These are phyloP conservation scores for Natator depressus DNA, from an alignment of 2,113 vertebrate species.

Conservation along the genomic window DNA sequence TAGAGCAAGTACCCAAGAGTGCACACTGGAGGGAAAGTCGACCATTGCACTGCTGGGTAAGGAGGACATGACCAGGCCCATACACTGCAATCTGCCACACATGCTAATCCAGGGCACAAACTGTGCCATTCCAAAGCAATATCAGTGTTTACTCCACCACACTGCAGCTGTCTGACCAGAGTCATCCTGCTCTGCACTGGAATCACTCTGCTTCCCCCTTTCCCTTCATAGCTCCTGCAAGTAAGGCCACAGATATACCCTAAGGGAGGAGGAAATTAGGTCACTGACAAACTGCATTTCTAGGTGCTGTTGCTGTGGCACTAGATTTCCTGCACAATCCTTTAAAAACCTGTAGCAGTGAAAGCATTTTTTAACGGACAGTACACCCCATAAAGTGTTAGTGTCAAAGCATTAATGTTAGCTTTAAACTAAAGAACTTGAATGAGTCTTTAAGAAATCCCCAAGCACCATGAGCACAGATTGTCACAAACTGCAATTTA, in stretches of 20 bases:
- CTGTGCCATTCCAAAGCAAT: not conserved
- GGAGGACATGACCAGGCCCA: fast-evolving
- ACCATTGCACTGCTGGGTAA: not conserved
- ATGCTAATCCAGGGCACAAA: not conserved
- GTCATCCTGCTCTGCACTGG: not conserved
- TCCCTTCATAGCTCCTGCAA: not conserved
- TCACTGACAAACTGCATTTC: not conserved
- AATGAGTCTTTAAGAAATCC: not conserved
- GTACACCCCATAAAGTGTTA: not conserved
- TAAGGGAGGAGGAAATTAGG: not conserved
- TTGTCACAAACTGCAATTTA: not conserved
- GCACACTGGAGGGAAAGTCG: not conserved
- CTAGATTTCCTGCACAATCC: not conserved
- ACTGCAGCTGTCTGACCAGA: fast-evolving
- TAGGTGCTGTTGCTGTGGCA: not conserved
- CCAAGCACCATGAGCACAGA: not conserved
- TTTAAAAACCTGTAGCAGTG: not conserved
- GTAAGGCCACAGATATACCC: not conserved
- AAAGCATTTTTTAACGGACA: constrained; percentile 2
- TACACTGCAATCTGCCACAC: fast-evolving
- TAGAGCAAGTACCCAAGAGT: not conserved
- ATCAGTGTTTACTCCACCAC: not conserved
- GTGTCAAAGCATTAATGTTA: not conserved
- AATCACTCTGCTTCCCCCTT: not conserved
- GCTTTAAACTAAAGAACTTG: not conserved